phyloP scores from a whole-genome alignment of 1,140 invertebrate species.

The Vollenhovia emeryi region DNA sequence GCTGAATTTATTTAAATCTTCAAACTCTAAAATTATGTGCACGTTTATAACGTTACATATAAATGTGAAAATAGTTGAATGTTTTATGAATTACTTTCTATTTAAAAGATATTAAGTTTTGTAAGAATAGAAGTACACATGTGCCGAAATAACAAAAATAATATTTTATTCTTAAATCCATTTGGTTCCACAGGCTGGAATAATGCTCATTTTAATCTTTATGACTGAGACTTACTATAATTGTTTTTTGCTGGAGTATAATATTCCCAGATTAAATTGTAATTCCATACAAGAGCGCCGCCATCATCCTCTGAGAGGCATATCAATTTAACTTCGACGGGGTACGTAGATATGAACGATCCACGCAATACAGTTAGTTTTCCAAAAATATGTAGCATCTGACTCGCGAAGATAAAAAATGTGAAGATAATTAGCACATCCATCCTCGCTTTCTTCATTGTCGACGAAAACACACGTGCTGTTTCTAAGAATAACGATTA shows the following conservation, averaged over 20 bases:
- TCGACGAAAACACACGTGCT: not conserved
- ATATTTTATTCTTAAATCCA: not conserved
- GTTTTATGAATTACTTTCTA: not conserved
- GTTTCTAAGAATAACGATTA: not conserved
- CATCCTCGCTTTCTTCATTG: conserved; percentile 3
- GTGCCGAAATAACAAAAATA: not conserved
- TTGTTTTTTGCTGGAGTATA: not conserved
- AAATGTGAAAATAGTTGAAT: not conserved
- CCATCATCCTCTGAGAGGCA: conserved; percentile 65
- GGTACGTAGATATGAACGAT: not conserved
- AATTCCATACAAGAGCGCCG: conserved; percentile 63
- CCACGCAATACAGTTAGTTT: not conserved
- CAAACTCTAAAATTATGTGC: not conserved
- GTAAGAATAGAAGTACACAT: not conserved
- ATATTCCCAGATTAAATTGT: not conserved
- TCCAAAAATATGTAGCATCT: not conserved
- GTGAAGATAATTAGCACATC: not conserved
- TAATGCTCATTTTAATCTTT: not conserved
- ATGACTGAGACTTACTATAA: conserved; percentile 15
- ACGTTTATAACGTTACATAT: not conserved
- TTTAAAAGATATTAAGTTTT: not conserved
- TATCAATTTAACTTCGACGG: not conserved
- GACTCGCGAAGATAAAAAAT: not conserved
- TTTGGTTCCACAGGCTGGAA: not conserved
- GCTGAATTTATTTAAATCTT: not conserved